These are phyloP conservation scores for Drosophila hawaiiensis DNA, from an alignment of 2,888 invertebrate species.

Conservation along the genomic window DNA sequence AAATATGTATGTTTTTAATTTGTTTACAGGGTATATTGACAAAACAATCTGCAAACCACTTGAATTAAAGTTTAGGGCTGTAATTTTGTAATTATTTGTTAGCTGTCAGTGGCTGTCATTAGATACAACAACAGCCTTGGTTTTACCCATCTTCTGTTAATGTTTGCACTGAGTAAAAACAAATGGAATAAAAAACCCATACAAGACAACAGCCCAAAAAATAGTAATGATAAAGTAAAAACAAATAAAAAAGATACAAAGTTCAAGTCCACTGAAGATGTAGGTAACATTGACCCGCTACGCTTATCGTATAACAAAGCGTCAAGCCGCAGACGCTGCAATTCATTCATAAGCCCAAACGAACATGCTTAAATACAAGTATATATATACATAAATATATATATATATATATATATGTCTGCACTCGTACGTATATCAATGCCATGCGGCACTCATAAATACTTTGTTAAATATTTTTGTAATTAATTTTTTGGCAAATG, in stretches of 20 bases:
- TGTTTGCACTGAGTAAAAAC: constrained; percentile 42
- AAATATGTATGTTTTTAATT: background rate
- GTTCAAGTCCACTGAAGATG: constrained; percentile 70
- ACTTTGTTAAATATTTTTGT: constrained; percentile 25
- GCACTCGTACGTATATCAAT: constrained; percentile 31
- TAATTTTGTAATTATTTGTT: constrained; percentile 40
- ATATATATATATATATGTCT: background rate
- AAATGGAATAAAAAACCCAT: constrained; percentile 19
- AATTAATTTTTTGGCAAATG: constrained; percentile 58
- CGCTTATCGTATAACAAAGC: constrained; percentile 36
- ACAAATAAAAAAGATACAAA: constrained; percentile 49
- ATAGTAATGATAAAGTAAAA: constrained; percentile 4
- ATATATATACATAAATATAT: constrained; percentile 1
- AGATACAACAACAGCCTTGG: constrained; percentile 53
- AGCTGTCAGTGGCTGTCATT: constrained; percentile 54
- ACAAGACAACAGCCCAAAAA: constrained; percentile 13
- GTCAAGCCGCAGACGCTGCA: constrained; percentile 27
- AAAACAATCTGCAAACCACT: constrained; percentile 38
- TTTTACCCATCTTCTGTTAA: constrained; percentile 39
- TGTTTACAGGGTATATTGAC: background rate
- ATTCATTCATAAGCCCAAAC: constrained; percentile 41
- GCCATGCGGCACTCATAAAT: constrained; percentile 44
- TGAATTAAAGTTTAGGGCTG: constrained; percentile 36
- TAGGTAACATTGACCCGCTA: constrained; percentile 60
- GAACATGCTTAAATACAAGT: constrained; percentile 7